A percentile compares a stretch with the other conserved stretches of the same genome.
phyloP scores from a whole-genome alignment of 2,888 invertebrate genomes.

The Drosophila rellima region DNA sequence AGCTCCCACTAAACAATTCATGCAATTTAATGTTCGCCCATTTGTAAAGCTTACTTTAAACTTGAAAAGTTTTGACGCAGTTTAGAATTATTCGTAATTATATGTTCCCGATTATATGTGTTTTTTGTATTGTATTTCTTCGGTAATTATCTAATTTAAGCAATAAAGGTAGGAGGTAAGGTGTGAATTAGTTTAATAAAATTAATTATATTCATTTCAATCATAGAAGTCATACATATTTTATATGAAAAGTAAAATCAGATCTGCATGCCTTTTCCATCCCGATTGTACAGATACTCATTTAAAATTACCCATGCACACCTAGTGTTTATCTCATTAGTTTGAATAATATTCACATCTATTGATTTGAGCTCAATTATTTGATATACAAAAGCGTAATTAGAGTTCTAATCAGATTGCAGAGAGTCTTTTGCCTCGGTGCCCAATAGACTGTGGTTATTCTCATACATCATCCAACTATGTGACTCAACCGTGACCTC shows the following conservation, averaged over 20 bases:
- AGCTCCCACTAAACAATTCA: not conserved
- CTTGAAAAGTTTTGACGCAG: not conserved
- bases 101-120: no score
- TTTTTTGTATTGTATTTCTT: no score
- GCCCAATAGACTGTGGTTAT: conserved; percentile 25
- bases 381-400: conserved; percentile 8
- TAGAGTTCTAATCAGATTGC: conserved; percentile 10
- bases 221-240: no score
- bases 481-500: conserved; percentile 30
- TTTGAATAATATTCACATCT: conserved; percentile 4
- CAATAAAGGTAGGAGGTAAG: no score
- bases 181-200: no score
- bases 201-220: no score
- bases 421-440: conserved; percentile 2
- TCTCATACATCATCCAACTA: conserved; percentile 37
- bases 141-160: no score
- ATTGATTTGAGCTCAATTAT: conserved; percentile 6
- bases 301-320: conserved; percentile 1
- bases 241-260: no score
- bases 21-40: not conserved
- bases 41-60: not conserved
- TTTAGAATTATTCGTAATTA: not conserved
- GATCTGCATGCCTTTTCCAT: not conserved
- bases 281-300: not conserved
- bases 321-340: conserved; percentile 7